A percentile compares a stretch with the other conserved stretches of the same genome.
Evolutionary conservation across 2,113 vertebrate species (phyloP).

Genomic region (Chlorodrepanis virens): DNA sequence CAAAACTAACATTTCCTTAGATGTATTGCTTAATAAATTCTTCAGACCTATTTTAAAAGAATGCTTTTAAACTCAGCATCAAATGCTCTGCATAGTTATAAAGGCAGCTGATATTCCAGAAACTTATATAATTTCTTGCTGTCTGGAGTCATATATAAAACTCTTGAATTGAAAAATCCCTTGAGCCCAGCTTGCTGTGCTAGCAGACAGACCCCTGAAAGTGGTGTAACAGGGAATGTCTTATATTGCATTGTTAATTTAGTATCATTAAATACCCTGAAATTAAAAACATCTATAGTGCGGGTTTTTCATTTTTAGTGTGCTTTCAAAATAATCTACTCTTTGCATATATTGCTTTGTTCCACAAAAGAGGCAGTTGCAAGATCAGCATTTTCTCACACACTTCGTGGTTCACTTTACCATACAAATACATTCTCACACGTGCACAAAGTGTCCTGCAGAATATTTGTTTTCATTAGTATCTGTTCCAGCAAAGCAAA

Average conservation of each 20-base stretch:
- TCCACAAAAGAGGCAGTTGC: neutral
- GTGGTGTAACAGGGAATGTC: neutral
- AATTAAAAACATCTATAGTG: neutral
- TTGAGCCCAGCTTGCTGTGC: neutral
- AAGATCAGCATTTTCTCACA: neutral
- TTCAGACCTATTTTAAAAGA: neutral
- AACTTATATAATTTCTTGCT: neutral
- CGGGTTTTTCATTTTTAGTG: fast-evolving
- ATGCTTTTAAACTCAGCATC: neutral
- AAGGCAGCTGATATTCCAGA: neutral
- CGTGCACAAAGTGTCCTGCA: neutral
- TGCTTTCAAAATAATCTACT: neutral
- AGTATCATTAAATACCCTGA: neutral
- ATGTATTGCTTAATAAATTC: neutral
- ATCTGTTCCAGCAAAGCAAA: neutral
- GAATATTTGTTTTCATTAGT: neutral
- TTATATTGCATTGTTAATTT: neutral
- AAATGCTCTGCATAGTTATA: neutral
- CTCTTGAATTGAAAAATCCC: neutral
- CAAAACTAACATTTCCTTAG: neutral
- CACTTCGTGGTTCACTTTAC: neutral
- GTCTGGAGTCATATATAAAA: neutral
- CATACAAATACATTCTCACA: neutral
- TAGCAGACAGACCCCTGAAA: neutral
- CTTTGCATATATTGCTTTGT: neutral